Percentiles rank a stretch among this genome's conserved stretches.
These are phyloP conservation scores for Rapana venosa DNA, from an alignment of 2,888 invertebrate species.

Conservation along the genomic window DNA sequence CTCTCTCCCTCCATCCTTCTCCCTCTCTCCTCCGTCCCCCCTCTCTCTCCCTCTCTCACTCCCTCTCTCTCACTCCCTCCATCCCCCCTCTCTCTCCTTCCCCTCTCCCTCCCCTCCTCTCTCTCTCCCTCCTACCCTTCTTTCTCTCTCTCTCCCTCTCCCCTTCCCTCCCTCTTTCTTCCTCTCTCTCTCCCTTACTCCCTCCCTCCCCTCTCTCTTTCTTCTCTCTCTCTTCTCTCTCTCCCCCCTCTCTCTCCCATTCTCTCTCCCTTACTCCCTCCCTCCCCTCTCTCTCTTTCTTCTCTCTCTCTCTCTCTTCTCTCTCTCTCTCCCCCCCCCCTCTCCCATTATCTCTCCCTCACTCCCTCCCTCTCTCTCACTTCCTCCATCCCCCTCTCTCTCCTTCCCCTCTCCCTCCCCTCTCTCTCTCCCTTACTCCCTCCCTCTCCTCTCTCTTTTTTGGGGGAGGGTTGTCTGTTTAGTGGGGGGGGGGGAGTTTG, in stretches of 20 bases:
- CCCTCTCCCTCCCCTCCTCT: neutral
- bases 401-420: neutral
- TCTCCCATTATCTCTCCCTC: neutral
- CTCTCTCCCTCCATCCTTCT: neutral
- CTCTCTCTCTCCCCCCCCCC: neutral
- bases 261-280: neutral
- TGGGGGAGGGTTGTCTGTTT: too few species aligned
- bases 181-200: too few species aligned
- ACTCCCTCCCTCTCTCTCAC: neutral
- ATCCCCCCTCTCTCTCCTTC: neutral
- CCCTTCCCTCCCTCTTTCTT: neutral
- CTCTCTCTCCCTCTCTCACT: too few species aligned
- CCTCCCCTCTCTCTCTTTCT: neutral
- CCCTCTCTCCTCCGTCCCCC: neutral
- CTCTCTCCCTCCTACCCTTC: neutral
- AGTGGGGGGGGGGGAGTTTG: too few species aligned
- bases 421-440: neutral
- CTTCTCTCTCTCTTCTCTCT: too few species aligned
- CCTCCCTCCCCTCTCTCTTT: too few species aligned
- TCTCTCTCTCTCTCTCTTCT: neutral
- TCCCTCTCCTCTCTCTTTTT: too few species aligned
- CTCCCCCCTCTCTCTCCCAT: neutral
- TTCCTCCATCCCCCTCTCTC: too few species aligned
- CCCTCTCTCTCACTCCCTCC: neutral
- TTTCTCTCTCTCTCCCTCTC: neutral